phyloP scores from a whole-genome alignment of 2,113 vertebrate genomes.

The Hypanus sabinus region DNA sequence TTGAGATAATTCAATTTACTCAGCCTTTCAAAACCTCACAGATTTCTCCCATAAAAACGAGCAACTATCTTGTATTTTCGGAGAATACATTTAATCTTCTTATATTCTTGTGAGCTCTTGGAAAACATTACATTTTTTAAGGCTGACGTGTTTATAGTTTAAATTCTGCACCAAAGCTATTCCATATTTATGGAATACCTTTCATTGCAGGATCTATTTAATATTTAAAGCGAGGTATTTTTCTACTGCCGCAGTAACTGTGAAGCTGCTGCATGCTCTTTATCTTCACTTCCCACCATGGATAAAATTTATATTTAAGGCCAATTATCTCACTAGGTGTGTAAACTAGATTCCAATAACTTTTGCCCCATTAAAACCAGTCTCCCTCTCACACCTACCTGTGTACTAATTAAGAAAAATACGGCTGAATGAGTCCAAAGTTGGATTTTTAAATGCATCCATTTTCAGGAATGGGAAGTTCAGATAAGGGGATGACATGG shows the following conservation, averaged over 20 bases:
- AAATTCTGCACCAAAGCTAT: slow-evolving; percentile 8
- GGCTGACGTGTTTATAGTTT: slow-evolving; percentile 24
- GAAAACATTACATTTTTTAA: background rate
- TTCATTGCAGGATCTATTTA: slow-evolving; percentile 23
- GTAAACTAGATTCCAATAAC: slow-evolving; percentile 14
- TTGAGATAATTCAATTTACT: background rate
- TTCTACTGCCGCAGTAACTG: background rate
- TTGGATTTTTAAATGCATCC: background rate
- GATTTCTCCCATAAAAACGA: background rate
- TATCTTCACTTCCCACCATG: background rate
- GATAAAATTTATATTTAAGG: slow-evolving; percentile 18
- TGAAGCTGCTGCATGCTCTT: background rate
- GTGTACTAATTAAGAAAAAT: background rate
- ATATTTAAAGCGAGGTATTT: slow-evolving; percentile 25
- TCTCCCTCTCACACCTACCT: background rate
- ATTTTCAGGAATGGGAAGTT: background rate
- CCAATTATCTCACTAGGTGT: slow-evolving; percentile 20
- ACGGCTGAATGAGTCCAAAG: background rate
- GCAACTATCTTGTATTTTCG: background rate
- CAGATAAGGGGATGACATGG: background rate
- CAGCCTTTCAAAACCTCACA: slow-evolving; percentile 18
- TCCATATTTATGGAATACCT: slow-evolving; percentile 23
- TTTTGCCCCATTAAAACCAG: background rate
- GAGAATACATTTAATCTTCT: background rate
- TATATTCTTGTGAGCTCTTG: background rate